A percentile compares a stretch with the other conserved stretches of the same genome.
Evolutionary conservation across 2,888 invertebrate genomes (phyloP).

Genomic region (Cerastis leucographa): DNA sequence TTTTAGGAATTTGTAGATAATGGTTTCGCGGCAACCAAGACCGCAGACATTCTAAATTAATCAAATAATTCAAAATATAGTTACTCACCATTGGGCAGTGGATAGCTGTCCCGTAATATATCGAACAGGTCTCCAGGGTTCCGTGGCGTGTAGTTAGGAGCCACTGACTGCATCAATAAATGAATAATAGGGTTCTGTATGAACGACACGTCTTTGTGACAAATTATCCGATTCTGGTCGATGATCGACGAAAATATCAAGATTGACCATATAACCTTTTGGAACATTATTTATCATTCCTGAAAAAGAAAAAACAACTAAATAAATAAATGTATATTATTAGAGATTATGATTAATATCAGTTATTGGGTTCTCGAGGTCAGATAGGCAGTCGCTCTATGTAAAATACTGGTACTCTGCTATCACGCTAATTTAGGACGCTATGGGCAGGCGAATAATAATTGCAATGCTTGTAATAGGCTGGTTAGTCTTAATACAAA

Average conservation of each 20-base stretch:
- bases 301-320: slow-evolving; percentile 10
- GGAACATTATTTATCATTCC: slow-evolving; percentile 30
- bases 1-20: not conserved
- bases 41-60: not conserved
- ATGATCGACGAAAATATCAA: slow-evolving; percentile 30
- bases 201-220: slow-evolving; percentile 58
- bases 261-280: slow-evolving; percentile 23
- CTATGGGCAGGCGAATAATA: too few species aligned
- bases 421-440: too few species aligned
- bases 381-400: too few species aligned
- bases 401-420: too few species aligned
- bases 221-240: slow-evolving; percentile 41
- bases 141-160: slow-evolving; percentile 67
- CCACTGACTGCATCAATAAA: slow-evolving; percentile 64
- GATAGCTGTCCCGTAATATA: slow-evolving; percentile 72
- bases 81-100: slow-evolving; percentile 73
- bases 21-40: not conserved
- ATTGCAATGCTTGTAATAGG: too few species aligned
- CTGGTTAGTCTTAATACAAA: too few species aligned
- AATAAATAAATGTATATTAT: not conserved
- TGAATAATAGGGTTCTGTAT: slow-evolving; percentile 68
- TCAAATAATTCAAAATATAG: not conserved
- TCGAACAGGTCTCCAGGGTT: slow-evolving; percentile 71
- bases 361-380: too few species aligned
- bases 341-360: too few species aligned